These are phyloP conservation scores for Sialia sialis DNA, from an alignment of 2,113 vertebrate genomes.

Conservation along the genomic window DNA sequence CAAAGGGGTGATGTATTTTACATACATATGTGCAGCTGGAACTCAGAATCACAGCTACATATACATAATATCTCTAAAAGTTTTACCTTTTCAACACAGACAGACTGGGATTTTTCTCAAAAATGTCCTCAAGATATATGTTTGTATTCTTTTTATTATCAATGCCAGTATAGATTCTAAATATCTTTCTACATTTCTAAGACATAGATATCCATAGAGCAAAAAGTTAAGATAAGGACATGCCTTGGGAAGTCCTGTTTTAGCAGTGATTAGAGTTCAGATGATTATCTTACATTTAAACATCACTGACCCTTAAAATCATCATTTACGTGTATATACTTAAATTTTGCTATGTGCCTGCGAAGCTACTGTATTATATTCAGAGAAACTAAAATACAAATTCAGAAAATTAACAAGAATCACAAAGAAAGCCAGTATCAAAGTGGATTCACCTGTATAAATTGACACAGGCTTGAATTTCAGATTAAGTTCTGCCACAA, in stretches of 20 bases:
- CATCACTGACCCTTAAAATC: neutral
- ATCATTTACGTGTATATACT: neutral
- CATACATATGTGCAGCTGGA: neutral
- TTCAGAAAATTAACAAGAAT: neutral
- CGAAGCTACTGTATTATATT: neutral
- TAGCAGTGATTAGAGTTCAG: neutral
- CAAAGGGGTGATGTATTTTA: neutral
- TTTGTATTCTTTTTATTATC: neutral
- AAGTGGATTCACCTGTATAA: neutral
- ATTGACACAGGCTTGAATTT: neutral
- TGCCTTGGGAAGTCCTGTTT: neutral
- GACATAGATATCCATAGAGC: neutral
- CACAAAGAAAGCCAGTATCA: neutral
- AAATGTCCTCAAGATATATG: neutral
- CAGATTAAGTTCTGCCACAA: neutral
- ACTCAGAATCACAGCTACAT: neutral
- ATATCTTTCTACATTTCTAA: neutral
- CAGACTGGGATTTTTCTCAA: neutral
- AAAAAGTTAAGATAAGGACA: neutral
- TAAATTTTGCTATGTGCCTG: neutral
- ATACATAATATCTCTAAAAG: neutral
- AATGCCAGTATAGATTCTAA: neutral
- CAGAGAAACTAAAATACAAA: neutral
- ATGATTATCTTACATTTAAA: neutral
- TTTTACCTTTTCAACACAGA: neutral